Base-by-base conservation (phyloP, 2,888 invertebrate genomes). In the Sinelater perroti region DNA sequence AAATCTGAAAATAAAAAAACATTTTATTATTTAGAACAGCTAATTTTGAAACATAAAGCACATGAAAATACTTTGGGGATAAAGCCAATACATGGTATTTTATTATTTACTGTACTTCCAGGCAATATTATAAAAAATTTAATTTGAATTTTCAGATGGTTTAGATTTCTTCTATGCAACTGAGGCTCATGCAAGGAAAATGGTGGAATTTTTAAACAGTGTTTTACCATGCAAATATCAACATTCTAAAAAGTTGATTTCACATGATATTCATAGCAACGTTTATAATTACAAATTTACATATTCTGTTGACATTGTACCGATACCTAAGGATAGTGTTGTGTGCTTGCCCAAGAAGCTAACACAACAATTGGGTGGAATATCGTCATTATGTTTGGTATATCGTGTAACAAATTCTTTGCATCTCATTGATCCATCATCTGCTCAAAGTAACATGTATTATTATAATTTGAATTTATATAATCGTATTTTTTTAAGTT, bases 181-280 rank as follows among this genome's bases (percentile, higher is more conserved):
- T 62, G 95, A 95, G 78, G 89, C 90, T 61, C 89, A 92, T 75
- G 97, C 97, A 0, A 86, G 95, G 17, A 97, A 97, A 82, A 87
- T 99, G 88, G 89, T 97, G 0, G 97, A 98, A 71, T 99, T 99
- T 74, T 80, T 99, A 6, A 83, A 84, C 59, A 85, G 92, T 3
- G 90, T 95, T 65, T 84, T 98, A 50, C 99, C 99, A 0, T 89
- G 92, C 69, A 89, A 91, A 72, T 88, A 88, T 71, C 88, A 90
- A 66, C 90, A 92, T 72, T 95, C 97, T 0, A 97, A 98, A 78
- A 95, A 96, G 72, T 82, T 98, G 30, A 91, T 98, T 69, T 97
- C 98, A 0, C 98, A 98, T 72, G 99, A 99, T 78, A 91, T 95
- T 53, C 96, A 95, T 78, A 97, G 93, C 76, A 99, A 99, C 74